Base-by-base conservation (phyloP, 2,888 invertebrate genomes). In the Candidula unifasciata region DNA sequence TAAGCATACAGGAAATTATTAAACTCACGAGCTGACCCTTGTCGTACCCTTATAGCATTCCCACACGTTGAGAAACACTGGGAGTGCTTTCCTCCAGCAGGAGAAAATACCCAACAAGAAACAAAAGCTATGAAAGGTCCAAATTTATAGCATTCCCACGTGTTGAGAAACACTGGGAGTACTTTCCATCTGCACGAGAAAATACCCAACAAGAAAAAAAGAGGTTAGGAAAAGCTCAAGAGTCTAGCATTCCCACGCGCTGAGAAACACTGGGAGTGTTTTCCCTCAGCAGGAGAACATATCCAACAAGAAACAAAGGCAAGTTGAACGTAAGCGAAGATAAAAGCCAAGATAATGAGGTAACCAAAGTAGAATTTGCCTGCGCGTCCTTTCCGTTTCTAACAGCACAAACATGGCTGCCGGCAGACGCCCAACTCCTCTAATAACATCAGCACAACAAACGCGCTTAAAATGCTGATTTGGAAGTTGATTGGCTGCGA, bases 401-500 rank as follows among this genome's bases (percentile, higher is more conserved):
- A 74, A 54, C 6, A 74, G 54, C 54, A 54, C 54, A 74, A 74
- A 74, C 54, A 54, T 54, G 74, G 73, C 16, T 27, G 10, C n/a
- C 73, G 27, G 18, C 30, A 27, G 73, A 44, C 73, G 18, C 54
- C 52, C 74, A 74, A 18, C 54, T 24, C 8, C 21, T 52, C 60
- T 78, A 64, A 52, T 79, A 66, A 37, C 79, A 66, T 79, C 79
- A 79, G 52, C 16, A 79, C 44, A 68, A 68, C 79, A 79, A 66
- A 33, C 44, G 37, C 79, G 79, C 68, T 33, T 66, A 79, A 68
- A 79, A 79, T 79, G 68, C 68, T 52, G 27, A 37, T 66, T 33
- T 33, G 37, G 27, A 68, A n/a, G 66, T 18, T 79, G 79, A 79
- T 79, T 79, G 79, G 79, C 66, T 79, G 79, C 79, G 79, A 79